Conservation (phyloP, 1,140 invertebrate genomes). For the Whitmania pigra region DNA sequence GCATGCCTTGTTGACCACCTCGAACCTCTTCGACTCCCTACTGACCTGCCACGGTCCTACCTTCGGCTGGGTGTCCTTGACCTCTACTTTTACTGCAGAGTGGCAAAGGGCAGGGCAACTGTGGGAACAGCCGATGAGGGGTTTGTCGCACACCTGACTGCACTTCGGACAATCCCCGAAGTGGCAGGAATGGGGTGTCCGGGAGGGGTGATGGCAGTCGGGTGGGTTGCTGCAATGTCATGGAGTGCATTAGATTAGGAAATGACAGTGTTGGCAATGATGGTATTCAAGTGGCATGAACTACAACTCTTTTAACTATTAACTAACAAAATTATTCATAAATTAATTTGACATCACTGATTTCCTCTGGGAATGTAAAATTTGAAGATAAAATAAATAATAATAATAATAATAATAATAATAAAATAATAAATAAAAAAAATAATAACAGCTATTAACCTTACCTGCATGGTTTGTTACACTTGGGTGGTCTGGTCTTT, state of each 20-base stretch:
- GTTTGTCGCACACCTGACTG: conserved; percentile 56
- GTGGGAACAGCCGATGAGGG: conserved; percentile 57
- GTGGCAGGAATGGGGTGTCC: conserved; percentile 67
- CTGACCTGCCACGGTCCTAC: conserved; percentile 61
- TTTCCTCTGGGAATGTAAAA: no score
- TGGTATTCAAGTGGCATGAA: neutral
- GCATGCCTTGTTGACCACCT: conserved; percentile 51
- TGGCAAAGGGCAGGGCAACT: conserved; percentile 64
- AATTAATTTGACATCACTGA: no score
- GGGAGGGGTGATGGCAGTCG: conserved; percentile 61
- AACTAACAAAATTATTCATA: no score
- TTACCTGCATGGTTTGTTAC: conserved; percentile 57
- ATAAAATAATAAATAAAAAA: neutral
- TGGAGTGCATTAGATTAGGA: neutral
- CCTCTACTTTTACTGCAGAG: conserved; percentile 55
- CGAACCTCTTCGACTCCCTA: conserved; percentile 41
- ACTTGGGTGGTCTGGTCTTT: conserved; percentile 62
- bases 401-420: neutral
- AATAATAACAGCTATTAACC: neutral
- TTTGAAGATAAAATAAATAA: neutral
- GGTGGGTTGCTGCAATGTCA: conserved; percentile 49
- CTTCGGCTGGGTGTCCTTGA: conserved; percentile 43
- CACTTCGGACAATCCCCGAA: conserved; percentile 75
- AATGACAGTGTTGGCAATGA: neutral
- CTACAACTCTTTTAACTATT: no score